Evolutionary conservation across 1,140 invertebrate species (phyloP), one percentile per base, ranked within the genome.

Genomic region (Ostrea edulis): DNA sequence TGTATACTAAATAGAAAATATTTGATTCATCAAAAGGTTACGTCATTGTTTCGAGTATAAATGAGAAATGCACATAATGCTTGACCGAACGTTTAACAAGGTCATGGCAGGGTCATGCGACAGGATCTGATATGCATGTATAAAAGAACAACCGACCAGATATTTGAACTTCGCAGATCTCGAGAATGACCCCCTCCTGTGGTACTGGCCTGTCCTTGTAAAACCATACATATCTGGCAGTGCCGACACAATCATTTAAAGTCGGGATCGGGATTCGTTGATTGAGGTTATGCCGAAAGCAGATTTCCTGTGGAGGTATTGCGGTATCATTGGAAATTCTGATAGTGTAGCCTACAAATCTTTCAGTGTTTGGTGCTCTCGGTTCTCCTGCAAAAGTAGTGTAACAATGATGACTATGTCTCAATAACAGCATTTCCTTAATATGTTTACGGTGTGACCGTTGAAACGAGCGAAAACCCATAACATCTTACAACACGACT

Each of bases 131-230:
- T 68, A 11, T n/a, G 11, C 8, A 68, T 68, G n/a, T 11, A n/a
- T n/a, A 0, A 71, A 29, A 71, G n/a, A 8, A 71, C 2, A 12
- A 29, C 14, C 25, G 25, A 77, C 68, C 68, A 35, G 14, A 0
- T 29, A 77, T 77, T 14, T 77, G 68, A 17, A 77, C 68, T 77
- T 77, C 68, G 11, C 68, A 77, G 8, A 77, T 77, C 14, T 77
- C 68, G 8, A 77, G 68, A 29, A 77, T 20, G 55, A 62, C 12
- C 8, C 9, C 29, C 4, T 35, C 7, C 11, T 25, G 8, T 12
- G 25, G 9, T 35, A 9, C 8, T 5, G 25, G 68, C 4, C 3
- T 17, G 8, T 29, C 9, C 4, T 77, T 77, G 25, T 35, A 77
- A 3, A 77, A 77, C 68, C 68, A 77, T 22, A 77, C 25, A 9